A percentile compares a stretch with the other conserved stretches of the same genome.
Evolutionary conservation across 1,140 invertebrate species (phyloP).

Genomic region (Polypedilum pembai): DNA sequence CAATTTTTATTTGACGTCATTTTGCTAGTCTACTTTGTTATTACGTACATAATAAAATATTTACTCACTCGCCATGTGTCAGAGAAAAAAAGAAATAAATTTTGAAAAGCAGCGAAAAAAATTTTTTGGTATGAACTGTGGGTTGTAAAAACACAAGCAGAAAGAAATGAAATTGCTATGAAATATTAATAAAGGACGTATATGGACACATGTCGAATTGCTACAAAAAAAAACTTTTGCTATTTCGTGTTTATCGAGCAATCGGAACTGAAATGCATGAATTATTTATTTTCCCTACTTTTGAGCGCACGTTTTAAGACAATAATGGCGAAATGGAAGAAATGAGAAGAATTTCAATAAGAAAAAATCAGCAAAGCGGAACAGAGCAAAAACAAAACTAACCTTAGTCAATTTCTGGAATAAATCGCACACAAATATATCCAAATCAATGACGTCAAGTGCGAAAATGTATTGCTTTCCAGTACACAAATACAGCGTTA

Average conservation of each 20-base stretch:
- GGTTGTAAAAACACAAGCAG: neutral
- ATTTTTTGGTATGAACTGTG: neutral
- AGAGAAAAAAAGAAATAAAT: too few relatives aligned
- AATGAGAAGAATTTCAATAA: neutral
- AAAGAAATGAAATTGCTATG: neutral
- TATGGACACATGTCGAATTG: conserved; percentile 3
- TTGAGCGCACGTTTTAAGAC: neutral
- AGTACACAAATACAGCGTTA: neutral
- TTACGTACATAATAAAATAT: too few relatives aligned
- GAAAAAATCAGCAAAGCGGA: neutral
- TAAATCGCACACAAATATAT: neutral
- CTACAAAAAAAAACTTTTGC: conserved; percentile 5
- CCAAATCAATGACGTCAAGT: neutral
- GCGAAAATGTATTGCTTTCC: conserved; percentile 1
- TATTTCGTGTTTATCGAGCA: conserved; percentile 25
- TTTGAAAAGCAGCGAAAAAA: neutral
- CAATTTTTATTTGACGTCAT: too few relatives aligned
- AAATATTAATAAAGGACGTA: conserved; percentile 14
- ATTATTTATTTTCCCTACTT: conserved; percentile 28
- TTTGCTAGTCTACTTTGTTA: too few relatives aligned
- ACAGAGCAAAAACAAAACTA: conserved; percentile 11
- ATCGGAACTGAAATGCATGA: neutral
- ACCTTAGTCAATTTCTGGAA: neutral
- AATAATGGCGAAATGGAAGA: neutral
- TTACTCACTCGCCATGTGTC: too few relatives aligned